Base-by-base conservation (phyloP, 2,797 vertebrate species). In the Darevskia nairensis region DNA sequence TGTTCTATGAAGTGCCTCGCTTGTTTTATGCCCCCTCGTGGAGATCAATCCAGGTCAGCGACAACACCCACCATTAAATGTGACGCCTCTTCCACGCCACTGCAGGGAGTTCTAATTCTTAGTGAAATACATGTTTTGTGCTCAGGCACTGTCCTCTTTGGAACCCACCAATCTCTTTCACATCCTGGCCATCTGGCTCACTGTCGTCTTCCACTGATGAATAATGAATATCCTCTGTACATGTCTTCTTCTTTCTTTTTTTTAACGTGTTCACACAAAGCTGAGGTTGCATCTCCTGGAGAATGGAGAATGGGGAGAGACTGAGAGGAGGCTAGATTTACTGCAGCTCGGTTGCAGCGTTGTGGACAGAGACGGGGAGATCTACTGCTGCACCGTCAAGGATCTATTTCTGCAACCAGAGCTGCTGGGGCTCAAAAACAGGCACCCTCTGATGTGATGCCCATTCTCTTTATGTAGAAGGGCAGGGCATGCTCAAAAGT, bases 41-140 rank as follows among this genome's bases (percentile, higher is more conserved):
- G 90, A 93, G 93, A 93, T 94, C 90, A 92, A 76, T 85, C 77
- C 74, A n/a, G 92, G 93, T 91, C 91, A 94, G 86, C 87, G 77
- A 79, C 91, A 87, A 86, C 91, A 88, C 89, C 90, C 92, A 75
- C 90, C 77, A 93, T 90, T 87, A 92, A 91, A 90, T 17, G 55
- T 1, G 10, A 66, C 81, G 46, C 61, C 29, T 6, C 86, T 90
- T 55, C 71, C 68, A 55, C 35, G 72, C 86, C 72, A 59, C 93
- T 32, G 0, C 0, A 0, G 91, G 89, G 90, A 90, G 83, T 64
- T 90, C 82, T 89, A 71, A 84, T 89, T 91, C 90, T 87, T 44
- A 23, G 44, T 82, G 87, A 88, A 88, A 89, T 90, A 17, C 15
- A 55, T 68, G 3, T 80, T 83, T 64, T 0, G 0, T n/a, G 1